Evolutionary conservation across 64 coral and sea anemone species (phyloP).

Genomic region (Montipora efflorescens): DNA sequence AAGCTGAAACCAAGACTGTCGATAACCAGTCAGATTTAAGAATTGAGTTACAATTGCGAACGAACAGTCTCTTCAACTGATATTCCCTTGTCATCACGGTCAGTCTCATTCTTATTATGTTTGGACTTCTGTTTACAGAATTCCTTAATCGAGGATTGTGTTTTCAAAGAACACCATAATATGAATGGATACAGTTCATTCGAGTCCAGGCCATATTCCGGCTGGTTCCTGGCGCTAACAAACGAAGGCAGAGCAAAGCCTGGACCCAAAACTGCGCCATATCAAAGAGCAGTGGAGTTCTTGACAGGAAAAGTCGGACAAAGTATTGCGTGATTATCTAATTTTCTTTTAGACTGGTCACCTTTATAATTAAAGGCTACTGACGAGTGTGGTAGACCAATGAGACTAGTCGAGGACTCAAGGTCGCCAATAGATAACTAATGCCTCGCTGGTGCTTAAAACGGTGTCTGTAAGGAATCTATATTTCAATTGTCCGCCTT

Average conservation of each 20-base stretch:
- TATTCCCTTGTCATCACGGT: too few species aligned
- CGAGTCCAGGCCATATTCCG: conserved; percentile 45
- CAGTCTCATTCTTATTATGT: background rate
- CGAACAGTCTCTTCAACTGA: too few species aligned
- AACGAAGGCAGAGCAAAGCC: conserved; percentile 45
- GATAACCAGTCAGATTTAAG: too few species aligned
- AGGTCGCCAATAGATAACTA: too few species aligned
- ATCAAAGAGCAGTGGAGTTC: conserved; percentile 59
- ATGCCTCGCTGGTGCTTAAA: too few species aligned
- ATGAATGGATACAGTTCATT: conserved; percentile 50
- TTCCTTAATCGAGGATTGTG: conserved; percentile 31
- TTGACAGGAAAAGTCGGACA: conserved; percentile 10
- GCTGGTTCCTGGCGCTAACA: conserved; percentile 60
- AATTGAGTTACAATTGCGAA: too few species aligned
- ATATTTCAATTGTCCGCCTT: too few species aligned
- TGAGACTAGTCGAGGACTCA: too few species aligned
- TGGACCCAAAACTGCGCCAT: conserved; percentile 41
- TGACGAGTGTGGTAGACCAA: too few species aligned
- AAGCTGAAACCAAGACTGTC: too few species aligned
- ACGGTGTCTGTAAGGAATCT: too few species aligned
- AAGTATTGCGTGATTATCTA: background rate
- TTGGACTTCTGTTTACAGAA: conserved; percentile 2
- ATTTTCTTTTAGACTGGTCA: background rate
- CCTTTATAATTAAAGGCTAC: too few species aligned
- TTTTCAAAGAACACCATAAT: conserved; percentile 46